Percentiles rank a stretch among this genome's conserved stretches.
Evolutionary conservation across 2,797 vertebrate genomes (phyloP).

Genomic region (Rhodeus uyekii): DNA sequence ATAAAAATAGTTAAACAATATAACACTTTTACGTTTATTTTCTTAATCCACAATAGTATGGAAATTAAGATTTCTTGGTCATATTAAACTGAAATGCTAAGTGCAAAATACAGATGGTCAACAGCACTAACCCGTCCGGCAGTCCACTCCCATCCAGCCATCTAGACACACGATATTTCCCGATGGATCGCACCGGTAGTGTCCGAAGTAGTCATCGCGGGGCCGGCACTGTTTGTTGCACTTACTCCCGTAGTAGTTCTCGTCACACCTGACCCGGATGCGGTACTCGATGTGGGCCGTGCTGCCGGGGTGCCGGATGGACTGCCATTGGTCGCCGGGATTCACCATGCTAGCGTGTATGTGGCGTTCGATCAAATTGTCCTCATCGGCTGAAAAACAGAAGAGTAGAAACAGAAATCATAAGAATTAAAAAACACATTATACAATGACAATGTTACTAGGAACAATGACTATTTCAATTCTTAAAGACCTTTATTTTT

Average conservation of each 20-base stretch:
- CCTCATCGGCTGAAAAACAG: slow-evolving; percentile 65
- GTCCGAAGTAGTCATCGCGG: slow-evolving; percentile 92
- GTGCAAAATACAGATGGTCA: not conserved
- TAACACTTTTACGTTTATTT: not conserved
- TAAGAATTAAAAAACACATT: not conserved
- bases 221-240: slow-evolving; percentile 96
- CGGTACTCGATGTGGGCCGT: slow-evolving; percentile 86
- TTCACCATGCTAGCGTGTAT: slow-evolving; percentile 89
- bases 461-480: not conserved
- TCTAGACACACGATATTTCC: slow-evolving; percentile 92
- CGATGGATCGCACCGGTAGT: slow-evolving; percentile 89
- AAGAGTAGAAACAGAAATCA: not conserved
- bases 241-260: slow-evolving; percentile 91
- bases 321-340: slow-evolving; percentile 90
- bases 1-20: too few species aligned
- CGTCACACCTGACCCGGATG: slow-evolving; percentile 87
- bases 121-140: slow-evolving; percentile 81
- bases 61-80: not conserved
- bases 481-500: not conserved
- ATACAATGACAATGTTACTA: not conserved
- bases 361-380: slow-evolving; percentile 87
- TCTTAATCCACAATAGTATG: not conserved
- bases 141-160: slow-evolving; percentile 94
- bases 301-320: slow-evolving; percentile 81
- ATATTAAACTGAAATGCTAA: not conserved